Conservation (phyloP, 2,113 vertebrate genomes). For the Aviceda subcristata region DNA sequence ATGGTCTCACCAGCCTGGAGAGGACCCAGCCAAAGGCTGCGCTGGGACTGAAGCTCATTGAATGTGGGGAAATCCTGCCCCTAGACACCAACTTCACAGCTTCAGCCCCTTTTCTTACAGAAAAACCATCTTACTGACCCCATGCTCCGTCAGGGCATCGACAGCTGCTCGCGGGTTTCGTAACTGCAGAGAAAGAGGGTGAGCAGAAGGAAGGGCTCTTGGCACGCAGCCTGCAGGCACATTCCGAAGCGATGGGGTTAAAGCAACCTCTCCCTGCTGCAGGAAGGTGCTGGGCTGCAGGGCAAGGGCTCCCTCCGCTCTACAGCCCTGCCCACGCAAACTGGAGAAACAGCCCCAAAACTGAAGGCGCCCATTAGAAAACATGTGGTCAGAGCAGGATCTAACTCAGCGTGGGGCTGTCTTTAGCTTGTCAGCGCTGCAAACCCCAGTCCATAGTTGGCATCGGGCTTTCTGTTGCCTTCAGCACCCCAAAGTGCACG, state of each 20-base stretch:
- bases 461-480: not conserved
- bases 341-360: not conserved
- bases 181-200: not conserved
- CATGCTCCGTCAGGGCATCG: not conserved
- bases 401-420: not conserved
- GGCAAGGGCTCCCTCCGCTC: not conserved
- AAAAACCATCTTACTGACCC: not conserved
- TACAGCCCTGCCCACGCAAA: not conserved
- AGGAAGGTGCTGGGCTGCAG: not conserved
- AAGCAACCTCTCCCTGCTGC: not conserved
- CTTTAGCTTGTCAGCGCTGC: not conserved
- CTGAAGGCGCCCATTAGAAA: not conserved
- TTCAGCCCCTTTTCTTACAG: not conserved
- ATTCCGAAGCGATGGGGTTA: not conserved
- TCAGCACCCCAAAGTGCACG: not conserved
- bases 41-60: not conserved
- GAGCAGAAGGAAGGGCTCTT: not conserved
- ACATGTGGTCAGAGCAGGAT: not conserved
- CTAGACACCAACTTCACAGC: not conserved
- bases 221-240: accelerated
- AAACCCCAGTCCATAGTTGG: not conserved
- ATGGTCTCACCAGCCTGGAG: not conserved
- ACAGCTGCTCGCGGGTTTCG: not conserved
- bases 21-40: not conserved
- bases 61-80: not conserved